These are phyloP conservation scores for Catharus fuscescens DNA, from an alignment of 2,113 vertebrate genomes.

Conservation along the genomic window DNA sequence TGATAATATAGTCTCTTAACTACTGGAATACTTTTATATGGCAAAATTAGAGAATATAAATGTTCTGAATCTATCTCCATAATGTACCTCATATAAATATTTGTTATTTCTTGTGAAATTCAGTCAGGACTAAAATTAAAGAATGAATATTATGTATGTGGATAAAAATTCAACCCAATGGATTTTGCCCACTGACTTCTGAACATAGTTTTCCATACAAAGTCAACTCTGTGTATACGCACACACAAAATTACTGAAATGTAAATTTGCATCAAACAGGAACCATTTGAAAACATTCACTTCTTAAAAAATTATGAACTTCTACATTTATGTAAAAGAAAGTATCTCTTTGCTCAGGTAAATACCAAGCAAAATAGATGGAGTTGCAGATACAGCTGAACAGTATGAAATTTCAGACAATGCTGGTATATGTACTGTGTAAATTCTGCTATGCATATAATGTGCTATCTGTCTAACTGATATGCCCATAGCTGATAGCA, in stretches of 20 bases:
- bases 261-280: background rate
- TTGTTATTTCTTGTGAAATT: background rate
- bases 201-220: background rate
- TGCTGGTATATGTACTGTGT: background rate
- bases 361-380: background rate
- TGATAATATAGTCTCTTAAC: background rate
- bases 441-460: background rate
- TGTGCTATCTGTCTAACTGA: background rate
- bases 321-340: background rate
- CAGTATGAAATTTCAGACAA: background rate
- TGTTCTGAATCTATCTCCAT: background rate
- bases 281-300: background rate
- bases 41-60: background rate
- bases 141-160: accelerated
- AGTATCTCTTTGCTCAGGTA: background rate
- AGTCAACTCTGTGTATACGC: accelerated
- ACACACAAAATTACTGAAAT: background rate
- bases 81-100: background rate
- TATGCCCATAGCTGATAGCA: background rate
- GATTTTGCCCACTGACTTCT: background rate
- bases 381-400: background rate
- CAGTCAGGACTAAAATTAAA: background rate
- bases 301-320: background rate
- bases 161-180: background rate
- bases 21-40: background rate